These are phyloP conservation scores for Labeo calbasu DNA, from an alignment of 2,797 vertebrate genomes.

Conservation along the genomic window DNA sequence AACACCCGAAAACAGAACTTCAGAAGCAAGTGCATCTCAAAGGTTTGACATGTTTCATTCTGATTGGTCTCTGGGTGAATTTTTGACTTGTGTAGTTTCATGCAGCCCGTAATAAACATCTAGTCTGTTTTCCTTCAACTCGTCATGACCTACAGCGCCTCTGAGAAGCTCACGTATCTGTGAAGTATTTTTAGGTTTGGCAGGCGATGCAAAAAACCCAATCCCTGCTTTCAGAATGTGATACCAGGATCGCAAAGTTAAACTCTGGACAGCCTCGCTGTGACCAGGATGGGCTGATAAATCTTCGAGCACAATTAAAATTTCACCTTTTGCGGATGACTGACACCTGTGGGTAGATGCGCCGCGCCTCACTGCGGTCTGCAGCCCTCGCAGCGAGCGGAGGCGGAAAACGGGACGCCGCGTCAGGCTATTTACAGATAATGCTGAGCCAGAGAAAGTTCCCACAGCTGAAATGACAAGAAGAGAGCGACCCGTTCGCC, in stretches of 20 bases:
- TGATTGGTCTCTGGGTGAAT: not conserved
- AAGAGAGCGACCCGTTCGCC: slow-evolving; percentile 56
- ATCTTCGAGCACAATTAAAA: not conserved
- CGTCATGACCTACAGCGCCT: not conserved
- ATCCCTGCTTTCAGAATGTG: not conserved
- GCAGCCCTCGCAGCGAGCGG: slow-evolving; percentile 40
- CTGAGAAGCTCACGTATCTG: not conserved
- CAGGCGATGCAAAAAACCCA: slow-evolving; percentile 22
- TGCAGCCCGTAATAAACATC: not conserved
- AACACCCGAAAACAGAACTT: not conserved
- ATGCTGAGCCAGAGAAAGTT: slow-evolving; percentile 75
- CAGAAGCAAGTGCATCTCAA: not conserved
- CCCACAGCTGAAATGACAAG: slow-evolving; percentile 61
- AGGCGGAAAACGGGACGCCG: slow-evolving; percentile 66
- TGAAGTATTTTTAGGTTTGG: slow-evolving; percentile 48
- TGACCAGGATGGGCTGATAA: not conserved
- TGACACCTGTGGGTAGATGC: not conserved
- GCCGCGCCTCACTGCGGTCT: slow-evolving; percentile 52
- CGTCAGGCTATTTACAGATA: slow-evolving; percentile 81
- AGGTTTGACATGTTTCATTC: not conserved
- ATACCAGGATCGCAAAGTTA: not conserved
- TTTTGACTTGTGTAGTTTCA: not conserved
- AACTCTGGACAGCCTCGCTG: not conserved
- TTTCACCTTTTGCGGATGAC: not conserved
- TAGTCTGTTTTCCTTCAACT: not conserved